phyloP scores from a whole-genome alignment of 2,113 vertebrate genomes.

The Odocoileus virginianus region DNA sequence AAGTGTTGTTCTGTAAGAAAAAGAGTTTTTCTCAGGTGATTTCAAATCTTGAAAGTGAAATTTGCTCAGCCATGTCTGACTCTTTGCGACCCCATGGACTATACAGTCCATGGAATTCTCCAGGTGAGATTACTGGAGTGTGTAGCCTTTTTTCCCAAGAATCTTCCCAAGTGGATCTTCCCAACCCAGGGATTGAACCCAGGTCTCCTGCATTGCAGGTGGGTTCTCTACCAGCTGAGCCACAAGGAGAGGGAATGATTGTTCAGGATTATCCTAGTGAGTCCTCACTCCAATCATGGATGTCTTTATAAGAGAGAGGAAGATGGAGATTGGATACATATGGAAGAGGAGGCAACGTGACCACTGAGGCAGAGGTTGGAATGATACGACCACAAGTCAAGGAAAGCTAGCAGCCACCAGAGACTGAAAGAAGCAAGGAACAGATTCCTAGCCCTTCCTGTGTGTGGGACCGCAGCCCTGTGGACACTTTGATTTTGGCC shows the following conservation, averaged over 20 bases:
- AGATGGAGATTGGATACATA: not conserved
- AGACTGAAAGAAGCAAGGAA: not conserved
- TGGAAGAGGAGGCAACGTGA: not conserved
- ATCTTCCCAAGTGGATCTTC: not conserved
- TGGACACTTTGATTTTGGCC: not conserved
- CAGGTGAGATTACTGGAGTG: not conserved
- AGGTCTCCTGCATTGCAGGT: not conserved
- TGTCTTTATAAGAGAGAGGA: not conserved
- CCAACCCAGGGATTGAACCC: not conserved
- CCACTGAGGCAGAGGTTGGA: not conserved
- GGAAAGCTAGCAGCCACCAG: not conserved
- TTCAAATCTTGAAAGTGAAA: not conserved
- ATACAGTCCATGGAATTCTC: not conserved
- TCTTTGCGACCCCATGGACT: not conserved
- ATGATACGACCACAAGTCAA: not conserved
- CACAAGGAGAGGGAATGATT: not conserved
- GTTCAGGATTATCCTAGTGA: not conserved
- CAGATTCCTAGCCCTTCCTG: not conserved
- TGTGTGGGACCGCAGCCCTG: not conserved
- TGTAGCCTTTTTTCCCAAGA: not conserved
- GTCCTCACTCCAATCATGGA: not conserved
- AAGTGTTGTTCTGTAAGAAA: not conserved
- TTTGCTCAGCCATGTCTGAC: rapidly evolving
- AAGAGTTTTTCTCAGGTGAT: not conserved
- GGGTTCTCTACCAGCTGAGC: not conserved